Percentiles rank a stretch among this genome's conserved stretches.
These are phyloP conservation scores for Proterorhinus semilunaris DNA, from an alignment of 2,113 vertebrate genomes.

Conservation along the genomic window DNA sequence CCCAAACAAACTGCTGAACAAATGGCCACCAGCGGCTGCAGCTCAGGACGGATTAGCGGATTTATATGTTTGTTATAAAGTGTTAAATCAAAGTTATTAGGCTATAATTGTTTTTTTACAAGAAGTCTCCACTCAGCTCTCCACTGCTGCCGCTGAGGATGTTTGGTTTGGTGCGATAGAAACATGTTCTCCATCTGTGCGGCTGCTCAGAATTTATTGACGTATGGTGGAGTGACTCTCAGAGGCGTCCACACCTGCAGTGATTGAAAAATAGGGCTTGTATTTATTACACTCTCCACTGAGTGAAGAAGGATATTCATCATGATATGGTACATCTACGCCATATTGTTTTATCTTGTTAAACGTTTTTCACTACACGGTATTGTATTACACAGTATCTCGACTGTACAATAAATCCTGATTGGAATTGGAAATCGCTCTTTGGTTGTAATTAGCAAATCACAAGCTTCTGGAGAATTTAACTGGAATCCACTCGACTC, in stretches of 20 bases:
- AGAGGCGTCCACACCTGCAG: conserved; percentile 15
- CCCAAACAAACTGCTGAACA: conserved; percentile 58
- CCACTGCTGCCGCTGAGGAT: conserved; percentile 13
- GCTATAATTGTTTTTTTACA: conserved; percentile 60
- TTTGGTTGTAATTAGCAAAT: too few relatives aligned
- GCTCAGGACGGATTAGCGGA: conserved; percentile 35
- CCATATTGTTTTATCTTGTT: not conserved
- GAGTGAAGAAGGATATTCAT: not conserved
- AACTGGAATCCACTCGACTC: too few relatives aligned
- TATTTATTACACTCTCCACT: not conserved
- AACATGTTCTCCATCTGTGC: conserved; percentile 43
- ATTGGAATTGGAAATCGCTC: too few relatives aligned
- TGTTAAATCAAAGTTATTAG: conserved; percentile 67
- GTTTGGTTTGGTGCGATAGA: conserved; percentile 42
- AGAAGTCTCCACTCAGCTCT: conserved; percentile 37
- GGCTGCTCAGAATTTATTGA: conserved; percentile 30
- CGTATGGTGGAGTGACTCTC: conserved; percentile 17
- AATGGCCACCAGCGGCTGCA: conserved; percentile 42
- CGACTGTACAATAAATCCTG: too few relatives aligned
- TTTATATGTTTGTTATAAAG: conserved; percentile 66
- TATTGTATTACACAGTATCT: not conserved
- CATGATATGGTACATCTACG: not conserved
- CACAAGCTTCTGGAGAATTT: too few relatives aligned
- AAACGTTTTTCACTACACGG: not conserved
- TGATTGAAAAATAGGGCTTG: conserved; percentile 7